Conservation (phyloP, 2,888 invertebrate genomes). For the Dugesia japonica region DNA sequence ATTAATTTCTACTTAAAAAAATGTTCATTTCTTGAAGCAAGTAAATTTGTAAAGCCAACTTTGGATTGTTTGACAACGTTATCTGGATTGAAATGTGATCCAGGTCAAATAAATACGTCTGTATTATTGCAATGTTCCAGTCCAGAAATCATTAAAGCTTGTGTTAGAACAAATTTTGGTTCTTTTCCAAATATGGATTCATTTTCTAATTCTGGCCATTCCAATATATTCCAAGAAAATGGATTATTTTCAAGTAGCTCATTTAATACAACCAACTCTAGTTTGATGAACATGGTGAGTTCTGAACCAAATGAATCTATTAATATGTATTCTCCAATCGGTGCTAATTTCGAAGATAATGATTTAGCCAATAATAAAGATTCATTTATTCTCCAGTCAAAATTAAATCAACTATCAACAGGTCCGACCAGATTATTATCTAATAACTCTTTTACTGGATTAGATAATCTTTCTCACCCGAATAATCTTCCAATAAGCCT, state of each 20-base stretch:
- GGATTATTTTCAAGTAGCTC: neutral
- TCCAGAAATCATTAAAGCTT: neutral
- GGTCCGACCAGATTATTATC: neutral
- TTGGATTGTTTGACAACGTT: neutral
- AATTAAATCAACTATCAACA: neutral
- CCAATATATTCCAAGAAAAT: slow-evolving; percentile 8
- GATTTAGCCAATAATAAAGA: neutral
- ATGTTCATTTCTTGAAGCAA: neutral
- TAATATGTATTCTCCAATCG: neutral
- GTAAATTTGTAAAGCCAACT: neutral
- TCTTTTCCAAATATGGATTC: neutral
- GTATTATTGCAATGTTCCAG: neutral
- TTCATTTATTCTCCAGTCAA: neutral
- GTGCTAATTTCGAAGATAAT: neutral
- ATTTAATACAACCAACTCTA: neutral
- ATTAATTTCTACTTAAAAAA: neutral
- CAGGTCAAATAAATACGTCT: neutral
- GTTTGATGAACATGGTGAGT: neutral
- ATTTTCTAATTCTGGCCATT: slow-evolving; percentile 10
- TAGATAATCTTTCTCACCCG: neutral
- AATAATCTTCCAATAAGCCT: slow-evolving; percentile 9
- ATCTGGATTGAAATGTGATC: neutral
- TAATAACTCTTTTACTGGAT: neutral
- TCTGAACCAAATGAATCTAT: neutral
- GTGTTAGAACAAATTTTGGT: neutral